Conservation (phyloP, 2,888 invertebrate species). For the Alsophila aescularia region DNA sequence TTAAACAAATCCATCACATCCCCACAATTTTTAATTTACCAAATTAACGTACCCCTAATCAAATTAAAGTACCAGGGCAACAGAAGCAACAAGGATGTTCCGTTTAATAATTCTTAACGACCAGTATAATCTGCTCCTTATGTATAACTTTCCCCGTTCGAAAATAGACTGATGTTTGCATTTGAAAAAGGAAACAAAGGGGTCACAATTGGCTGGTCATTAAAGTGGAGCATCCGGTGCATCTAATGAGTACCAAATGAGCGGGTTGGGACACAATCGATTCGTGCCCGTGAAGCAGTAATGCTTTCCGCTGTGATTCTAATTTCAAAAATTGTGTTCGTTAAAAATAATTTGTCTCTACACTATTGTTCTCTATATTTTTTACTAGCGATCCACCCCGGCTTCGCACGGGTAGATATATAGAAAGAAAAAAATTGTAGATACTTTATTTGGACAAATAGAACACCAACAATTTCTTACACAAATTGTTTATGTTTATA, state of each 20-base stretch:
- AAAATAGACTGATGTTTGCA: constrained; percentile 16
- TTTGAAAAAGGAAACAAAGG: constrained; percentile 54
- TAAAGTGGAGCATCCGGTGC: constrained; percentile 77
- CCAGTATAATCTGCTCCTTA: constrained; percentile 45
- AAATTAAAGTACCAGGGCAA: constrained; percentile 49
- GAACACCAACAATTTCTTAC: too few relatives aligned
- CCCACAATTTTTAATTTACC: constrained; percentile 50
- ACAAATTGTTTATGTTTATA: too few relatives aligned
- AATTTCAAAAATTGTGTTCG: constrained; percentile 33
- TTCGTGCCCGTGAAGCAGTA: constrained; percentile 78
- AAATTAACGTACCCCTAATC: constrained; percentile 56
- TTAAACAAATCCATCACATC: constrained; percentile 50
- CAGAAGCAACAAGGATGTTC: constrained; percentile 54
- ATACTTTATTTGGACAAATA: too few relatives aligned
- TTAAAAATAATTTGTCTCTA: constrained; percentile 26
- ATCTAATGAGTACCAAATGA: constrained; percentile 81
- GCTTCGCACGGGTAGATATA: too few relatives aligned
- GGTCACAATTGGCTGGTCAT: constrained; percentile 67
- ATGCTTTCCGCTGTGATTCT: constrained; percentile 67
- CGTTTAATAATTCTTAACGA: constrained; percentile 58
- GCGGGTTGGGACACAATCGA: constrained; percentile 78
- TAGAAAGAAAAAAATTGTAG: too few relatives aligned
- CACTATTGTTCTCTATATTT: not conserved
- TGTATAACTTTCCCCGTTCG: constrained; percentile 24
- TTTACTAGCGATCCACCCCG: too few relatives aligned